Percentiles rank a stretch among this genome's conserved stretches.
These are phyloP conservation scores for Epinephelus fuscoguttatus DNA, from an alignment of 2,113 vertebrate species.

Conservation along the genomic window DNA sequence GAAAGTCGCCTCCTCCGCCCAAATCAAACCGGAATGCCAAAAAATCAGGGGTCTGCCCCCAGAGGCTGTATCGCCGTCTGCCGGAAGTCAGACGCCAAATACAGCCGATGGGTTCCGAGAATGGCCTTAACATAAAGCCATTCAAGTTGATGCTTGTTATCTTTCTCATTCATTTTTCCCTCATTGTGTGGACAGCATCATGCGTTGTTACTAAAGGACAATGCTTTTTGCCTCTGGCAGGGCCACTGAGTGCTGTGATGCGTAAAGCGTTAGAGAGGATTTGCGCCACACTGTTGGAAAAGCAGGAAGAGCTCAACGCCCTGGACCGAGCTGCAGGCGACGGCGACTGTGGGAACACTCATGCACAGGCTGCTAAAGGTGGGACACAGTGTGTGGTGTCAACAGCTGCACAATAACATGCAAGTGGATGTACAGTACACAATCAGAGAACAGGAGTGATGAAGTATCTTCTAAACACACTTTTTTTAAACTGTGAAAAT, in stretches of 20 bases:
- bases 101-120: no score
- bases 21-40: no score
- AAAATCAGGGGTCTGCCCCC: no score
- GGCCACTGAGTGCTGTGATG: conserved; percentile 51
- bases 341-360: conserved; percentile 95
- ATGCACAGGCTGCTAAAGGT: conserved; percentile 90
- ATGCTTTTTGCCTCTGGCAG: conserved; percentile 68
- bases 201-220: not conserved
- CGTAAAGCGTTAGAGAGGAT: conserved; percentile 80
- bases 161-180: no score
- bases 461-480: not conserved
- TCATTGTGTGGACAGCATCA: no score
- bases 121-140: no score
- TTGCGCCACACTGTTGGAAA: conserved; percentile 83
- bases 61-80: no score
- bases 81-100: no score
- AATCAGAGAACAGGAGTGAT: not conserved
- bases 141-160: no score
- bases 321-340: conserved; percentile 92
- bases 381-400: not conserved
- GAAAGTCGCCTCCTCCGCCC: no score
- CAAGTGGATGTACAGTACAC: not conserved
- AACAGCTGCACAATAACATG: not conserved
- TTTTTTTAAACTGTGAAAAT: not conserved
- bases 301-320: conserved; percentile 90